These are phyloP conservation scores for Malurus splendens DNA, from an alignment of 2,797 vertebrate genomes.

Conservation along the genomic window DNA sequence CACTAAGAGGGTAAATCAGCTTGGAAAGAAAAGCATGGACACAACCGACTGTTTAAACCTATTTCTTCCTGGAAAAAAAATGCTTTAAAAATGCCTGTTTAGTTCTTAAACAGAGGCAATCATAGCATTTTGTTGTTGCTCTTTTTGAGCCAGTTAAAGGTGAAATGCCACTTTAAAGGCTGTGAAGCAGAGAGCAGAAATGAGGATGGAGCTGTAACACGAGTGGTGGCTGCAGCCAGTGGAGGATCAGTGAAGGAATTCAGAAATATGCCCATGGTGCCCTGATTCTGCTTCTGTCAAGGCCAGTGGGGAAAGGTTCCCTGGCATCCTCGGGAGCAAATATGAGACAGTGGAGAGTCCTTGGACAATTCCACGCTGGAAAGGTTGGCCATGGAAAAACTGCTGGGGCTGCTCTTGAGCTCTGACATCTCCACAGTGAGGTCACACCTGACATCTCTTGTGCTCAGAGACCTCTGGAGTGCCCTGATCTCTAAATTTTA, in stretches of 20 bases:
- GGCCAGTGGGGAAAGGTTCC: background rate
- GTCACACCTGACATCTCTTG: background rate
- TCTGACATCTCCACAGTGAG: fast-evolving
- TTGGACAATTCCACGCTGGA: fast-evolving
- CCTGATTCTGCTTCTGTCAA: background rate
- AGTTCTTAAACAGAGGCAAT: background rate
- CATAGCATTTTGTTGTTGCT: background rate
- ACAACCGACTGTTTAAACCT: background rate
- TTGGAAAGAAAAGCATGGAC: background rate
- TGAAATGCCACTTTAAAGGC: background rate
- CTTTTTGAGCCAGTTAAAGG: background rate
- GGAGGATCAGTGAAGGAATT: background rate
- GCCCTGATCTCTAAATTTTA: background rate
- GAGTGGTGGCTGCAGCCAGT: background rate
- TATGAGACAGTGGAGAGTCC: background rate
- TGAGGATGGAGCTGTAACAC: background rate
- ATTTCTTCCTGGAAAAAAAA: background rate
- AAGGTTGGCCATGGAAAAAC: background rate
- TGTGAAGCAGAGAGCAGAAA: background rate
- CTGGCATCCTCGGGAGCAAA: background rate
- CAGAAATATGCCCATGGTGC: fast-evolving
- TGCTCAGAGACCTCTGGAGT: background rate
- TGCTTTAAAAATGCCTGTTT: background rate
- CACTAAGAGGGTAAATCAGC: background rate
- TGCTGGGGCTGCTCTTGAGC: background rate